These are phyloP conservation scores for Cynopterus sphinx DNA, from an alignment of 2,797 vertebrate genomes.

Conservation along the genomic window DNA sequence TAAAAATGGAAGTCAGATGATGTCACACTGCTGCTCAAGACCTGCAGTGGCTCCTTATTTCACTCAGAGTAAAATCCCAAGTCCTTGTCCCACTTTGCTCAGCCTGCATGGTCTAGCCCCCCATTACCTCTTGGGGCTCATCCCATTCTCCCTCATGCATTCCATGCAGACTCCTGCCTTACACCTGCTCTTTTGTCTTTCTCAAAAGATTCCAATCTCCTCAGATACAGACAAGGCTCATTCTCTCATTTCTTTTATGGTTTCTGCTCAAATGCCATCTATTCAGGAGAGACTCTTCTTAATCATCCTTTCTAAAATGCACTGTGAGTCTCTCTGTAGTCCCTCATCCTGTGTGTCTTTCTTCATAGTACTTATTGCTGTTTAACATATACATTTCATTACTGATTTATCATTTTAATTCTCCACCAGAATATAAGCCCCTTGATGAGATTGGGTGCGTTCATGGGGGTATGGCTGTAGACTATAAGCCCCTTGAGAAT, in stretches of 20 bases:
- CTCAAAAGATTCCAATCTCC: background rate
- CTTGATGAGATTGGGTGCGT: background rate
- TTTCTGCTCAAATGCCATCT: background rate
- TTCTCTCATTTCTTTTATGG: background rate
- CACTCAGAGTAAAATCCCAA: background rate
- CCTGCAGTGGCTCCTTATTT: background rate
- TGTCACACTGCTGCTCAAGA: background rate
- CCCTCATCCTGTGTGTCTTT: background rate
- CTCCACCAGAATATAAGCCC: background rate
- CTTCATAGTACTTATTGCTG: background rate
- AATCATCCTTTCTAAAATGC: background rate
- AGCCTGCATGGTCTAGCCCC: background rate
- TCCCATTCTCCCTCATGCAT: background rate
- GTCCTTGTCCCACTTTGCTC: background rate
- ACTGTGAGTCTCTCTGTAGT: background rate
- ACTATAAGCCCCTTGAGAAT: background rate
- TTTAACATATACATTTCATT: background rate
- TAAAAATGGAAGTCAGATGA: background rate
- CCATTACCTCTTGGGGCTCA: rapidly evolving
- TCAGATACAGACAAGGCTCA: background rate
- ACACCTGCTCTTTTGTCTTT: background rate
- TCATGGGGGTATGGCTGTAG: background rate
- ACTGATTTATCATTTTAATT: background rate
- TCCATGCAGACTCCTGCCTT: background rate
- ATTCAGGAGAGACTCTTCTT: background rate